These are phyloP conservation scores for Cyclura pinguis DNA, from an alignment of 2,797 vertebrate genomes.

Conservation along the genomic window DNA sequence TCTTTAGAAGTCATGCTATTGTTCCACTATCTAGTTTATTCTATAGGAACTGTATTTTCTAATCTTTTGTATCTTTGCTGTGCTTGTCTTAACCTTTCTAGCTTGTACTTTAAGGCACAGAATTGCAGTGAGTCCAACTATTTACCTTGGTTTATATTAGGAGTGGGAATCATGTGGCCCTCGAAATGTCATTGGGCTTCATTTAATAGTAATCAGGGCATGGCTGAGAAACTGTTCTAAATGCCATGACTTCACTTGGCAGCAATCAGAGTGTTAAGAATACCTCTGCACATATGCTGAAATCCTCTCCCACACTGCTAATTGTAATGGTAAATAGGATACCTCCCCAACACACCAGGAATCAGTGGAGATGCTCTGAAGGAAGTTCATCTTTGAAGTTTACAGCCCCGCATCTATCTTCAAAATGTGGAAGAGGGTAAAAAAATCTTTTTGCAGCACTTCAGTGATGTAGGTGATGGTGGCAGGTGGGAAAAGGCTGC, in stretches of 20 bases:
- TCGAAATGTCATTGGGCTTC: no score
- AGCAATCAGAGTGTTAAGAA: neutral
- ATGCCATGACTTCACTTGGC: neutral
- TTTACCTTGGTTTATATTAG: neutral
- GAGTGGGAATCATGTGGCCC: neutral
- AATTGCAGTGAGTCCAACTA: no score
- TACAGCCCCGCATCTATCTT: neutral
- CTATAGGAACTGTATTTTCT: neutral
- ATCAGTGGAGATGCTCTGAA: neutral
- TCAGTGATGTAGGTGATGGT: no score
- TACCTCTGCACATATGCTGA: neutral
- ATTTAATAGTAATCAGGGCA: no score
- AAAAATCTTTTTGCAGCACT: no score
- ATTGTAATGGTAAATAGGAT: neutral
- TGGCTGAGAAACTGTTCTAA: neutral
- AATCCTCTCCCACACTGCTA: neutral
- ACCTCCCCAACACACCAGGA: neutral
- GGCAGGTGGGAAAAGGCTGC: no score
- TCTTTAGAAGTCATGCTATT: no score
- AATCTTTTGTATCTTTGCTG: no score
- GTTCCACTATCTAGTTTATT: neutral
- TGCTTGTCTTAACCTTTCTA: neutral
- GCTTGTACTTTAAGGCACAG: neutral
- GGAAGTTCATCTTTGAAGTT: neutral
- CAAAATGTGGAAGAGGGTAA: no score